Base-by-base conservation (phyloP, 2,113 vertebrate species). In the Xerus inauris region DNA sequence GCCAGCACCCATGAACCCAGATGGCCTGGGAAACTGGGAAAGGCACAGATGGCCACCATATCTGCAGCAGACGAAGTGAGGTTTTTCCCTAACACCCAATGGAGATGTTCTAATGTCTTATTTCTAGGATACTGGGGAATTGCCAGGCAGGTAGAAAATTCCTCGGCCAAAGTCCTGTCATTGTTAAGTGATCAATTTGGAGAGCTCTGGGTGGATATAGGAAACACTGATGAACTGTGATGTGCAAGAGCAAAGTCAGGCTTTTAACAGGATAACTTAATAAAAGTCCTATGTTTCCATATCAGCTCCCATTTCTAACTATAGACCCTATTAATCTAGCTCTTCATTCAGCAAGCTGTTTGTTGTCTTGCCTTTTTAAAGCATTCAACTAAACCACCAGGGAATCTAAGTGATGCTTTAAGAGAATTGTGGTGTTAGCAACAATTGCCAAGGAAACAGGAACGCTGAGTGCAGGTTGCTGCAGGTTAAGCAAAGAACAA, bases 361-460 rank as follows among this genome's bases (percentile, higher is more conserved):
- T 87, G 91, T 32, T 80, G 42, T 65, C 79, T 30, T 76, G 62
- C 24, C 12, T 32, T 91, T 90, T 79, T n/a, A 54, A 93, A 96
- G 71, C 73, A 22, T 87, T 84, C 89, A 89, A 72, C 54, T 47
- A 38, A 95, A 64, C 16, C 94, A 67, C 83, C 80, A 57, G 87
- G 71, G 91, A 91, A 84, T 51, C 87, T 49, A 83, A 94, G 91
- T 89, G 86, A 75, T 3, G 72, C 79, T 83, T 75, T 57, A 69
- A 88, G 71, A 93, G 75, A 91, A 51, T 5, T 83, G 86, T 57
- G 71, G 81, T 10, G 1, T 92, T 97, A 67, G 97, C 95, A 97
- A 97, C 97, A 72, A 97, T 95, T 72, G 91, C 96, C 94, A 97
- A 87, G 97, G 97, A 96, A 97, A 97, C 95, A 19, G 20, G 89